phyloP scores from a whole-genome alignment of 2,888 invertebrate genomes.

The Rhagonycha lutea region DNA sequence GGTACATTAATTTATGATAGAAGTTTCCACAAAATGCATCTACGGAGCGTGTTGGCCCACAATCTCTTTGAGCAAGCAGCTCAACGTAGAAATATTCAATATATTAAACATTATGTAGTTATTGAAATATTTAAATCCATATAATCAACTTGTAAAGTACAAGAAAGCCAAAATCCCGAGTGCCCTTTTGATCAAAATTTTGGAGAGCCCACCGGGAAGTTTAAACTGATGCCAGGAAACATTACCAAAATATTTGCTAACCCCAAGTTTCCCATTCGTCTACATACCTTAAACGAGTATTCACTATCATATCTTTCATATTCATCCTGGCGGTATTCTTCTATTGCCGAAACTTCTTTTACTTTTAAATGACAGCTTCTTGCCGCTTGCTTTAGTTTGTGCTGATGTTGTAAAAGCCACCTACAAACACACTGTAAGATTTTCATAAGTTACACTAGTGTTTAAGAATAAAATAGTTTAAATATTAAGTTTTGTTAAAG shows the following conservation, averaged over 20 bases:
- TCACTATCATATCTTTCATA: constrained; percentile 47
- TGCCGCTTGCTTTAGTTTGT: constrained; percentile 63
- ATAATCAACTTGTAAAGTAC: too few species aligned
- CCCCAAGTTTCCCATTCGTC: too few species aligned
- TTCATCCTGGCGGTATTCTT: constrained; percentile 40
- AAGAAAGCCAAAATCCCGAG: too few species aligned
- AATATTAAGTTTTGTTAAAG: background rate
- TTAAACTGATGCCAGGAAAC: too few species aligned
- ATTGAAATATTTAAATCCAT: too few species aligned
- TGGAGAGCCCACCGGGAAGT: background rate
- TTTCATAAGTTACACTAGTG: constrained; percentile 6
- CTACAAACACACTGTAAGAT: constrained; percentile 62
- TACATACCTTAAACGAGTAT: constrained; percentile 63
- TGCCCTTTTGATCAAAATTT: too few species aligned
- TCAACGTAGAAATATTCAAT: too few species aligned
- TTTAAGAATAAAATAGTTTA: background rate
- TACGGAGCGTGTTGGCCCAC: background rate
- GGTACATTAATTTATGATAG: background rate
- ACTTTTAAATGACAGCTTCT: constrained; percentile 52
- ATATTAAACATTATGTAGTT: too few species aligned
- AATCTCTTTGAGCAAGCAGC: too few species aligned
- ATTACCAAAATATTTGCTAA: too few species aligned
- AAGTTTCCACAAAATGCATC: background rate
- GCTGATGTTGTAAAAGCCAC: constrained; percentile 73
- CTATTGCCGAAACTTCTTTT: constrained; percentile 45